Base-by-base conservation (phyloP, 2,888 invertebrate genomes). In the Ecdyonurus torrentis region DNA sequence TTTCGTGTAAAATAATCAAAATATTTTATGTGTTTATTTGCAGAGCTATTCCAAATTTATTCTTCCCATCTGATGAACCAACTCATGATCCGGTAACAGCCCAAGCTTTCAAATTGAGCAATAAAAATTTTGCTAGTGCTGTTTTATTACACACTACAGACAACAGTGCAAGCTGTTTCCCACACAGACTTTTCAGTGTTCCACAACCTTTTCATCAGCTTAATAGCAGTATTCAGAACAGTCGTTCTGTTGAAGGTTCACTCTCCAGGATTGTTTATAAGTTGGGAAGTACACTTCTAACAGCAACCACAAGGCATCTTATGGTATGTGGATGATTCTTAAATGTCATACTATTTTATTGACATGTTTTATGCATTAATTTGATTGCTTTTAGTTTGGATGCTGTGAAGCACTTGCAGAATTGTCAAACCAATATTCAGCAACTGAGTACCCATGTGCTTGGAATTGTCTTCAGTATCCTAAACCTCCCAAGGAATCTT, bases 331-430 rank as follows among this genome's bases (percentile, higher is more conserved):
- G n/a, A n/a, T n/a, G n/a, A n/a, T n/a, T n/a, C n/a, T n/a, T n/a
- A n/a, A n/a, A n/a, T n/a, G n/a, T n/a, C n/a, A n/a, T n/a, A n/a
- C n/a, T n/a, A n/a, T n/a, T n/a, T n/a, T n/a, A n/a, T n/a, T n/a
- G n/a, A n/a, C 24, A 60, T 25, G 2, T 15, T 25, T 25, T 25
- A 19, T 24, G 22, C 59, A n/a, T 52, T 19, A 20, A 52, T 60
- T 66, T 64, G 37, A 60, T 63, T 66, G 67, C 53, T 76, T 73
- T 65, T 69, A 83, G 79, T 78, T 77, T 69, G 87, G 87, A 0
- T 84, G 83, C 70, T 79, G 83, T 69, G 83, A 88, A 73, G 81
- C 89, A 0, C 75, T 93, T 1, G 81, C 81, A 68, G 72, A 78
- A 2, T 74, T 92, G 50, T 84, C 86, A 60, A 79, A 78, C 60